Conservation (phyloP, 2,797 vertebrate genomes). For the Cirrhinus mrigala region DNA sequence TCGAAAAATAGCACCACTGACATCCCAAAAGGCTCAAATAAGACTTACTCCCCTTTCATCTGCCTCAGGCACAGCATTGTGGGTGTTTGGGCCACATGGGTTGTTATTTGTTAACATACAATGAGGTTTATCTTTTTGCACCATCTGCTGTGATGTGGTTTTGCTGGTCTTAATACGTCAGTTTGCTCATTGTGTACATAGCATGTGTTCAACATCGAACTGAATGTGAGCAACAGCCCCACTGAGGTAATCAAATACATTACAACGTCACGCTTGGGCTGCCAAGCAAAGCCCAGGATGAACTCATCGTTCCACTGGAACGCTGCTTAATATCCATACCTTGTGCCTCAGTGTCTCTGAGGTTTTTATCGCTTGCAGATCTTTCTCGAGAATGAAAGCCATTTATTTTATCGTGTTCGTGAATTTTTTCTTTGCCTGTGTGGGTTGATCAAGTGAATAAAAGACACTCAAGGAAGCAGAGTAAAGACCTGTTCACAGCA, state of each 20-base stretch:
- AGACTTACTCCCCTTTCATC: not conserved
- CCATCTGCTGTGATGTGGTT: not conserved
- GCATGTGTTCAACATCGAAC: constrained; percentile 13
- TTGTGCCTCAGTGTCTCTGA: constrained; percentile 16
- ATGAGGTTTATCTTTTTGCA: not conserved
- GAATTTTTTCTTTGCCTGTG: not conserved
- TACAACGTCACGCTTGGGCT: constrained; percentile 26
- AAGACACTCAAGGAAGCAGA: not conserved
- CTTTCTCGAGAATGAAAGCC: constrained; percentile 7
- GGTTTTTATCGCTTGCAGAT: constrained; percentile 38
- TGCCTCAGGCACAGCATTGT: not conserved
- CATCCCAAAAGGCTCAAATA: not conserved
- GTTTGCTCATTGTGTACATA: constrained; percentile 18
- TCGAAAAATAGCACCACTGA: not conserved
- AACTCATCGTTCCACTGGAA: constrained; percentile 4
- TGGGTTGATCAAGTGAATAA: not conserved
- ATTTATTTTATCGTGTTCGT: not conserved
- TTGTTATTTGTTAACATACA: not conserved
- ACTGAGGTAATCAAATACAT: constrained; percentile 19
- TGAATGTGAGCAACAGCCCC: constrained; percentile 16
- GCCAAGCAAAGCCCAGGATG: constrained; percentile 23
- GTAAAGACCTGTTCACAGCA: not conserved
- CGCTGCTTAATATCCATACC: constrained; percentile 19
- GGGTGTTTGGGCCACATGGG: not conserved
- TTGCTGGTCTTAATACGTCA: not conserved